These are phyloP conservation scores for Chelonia mydas DNA, from an alignment of 2,797 vertebrate species.

Conservation along the genomic window DNA sequence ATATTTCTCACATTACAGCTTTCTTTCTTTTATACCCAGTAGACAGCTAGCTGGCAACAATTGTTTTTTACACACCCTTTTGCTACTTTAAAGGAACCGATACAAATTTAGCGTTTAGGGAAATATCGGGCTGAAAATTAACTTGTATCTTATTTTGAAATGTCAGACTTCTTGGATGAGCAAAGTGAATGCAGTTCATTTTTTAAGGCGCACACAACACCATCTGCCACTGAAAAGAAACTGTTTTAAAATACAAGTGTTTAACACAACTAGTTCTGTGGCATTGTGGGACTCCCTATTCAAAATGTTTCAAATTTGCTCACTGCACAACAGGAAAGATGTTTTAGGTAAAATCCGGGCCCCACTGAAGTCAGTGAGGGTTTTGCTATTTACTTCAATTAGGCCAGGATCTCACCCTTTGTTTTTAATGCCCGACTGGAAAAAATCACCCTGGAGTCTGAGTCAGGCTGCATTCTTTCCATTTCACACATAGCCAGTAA, in stretches of 20 bases:
- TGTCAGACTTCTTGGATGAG: neutral
- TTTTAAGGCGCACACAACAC: neutral
- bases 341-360: neutral
- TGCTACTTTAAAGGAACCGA: neutral
- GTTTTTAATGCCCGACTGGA: neutral
- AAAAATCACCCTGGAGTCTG: neutral
- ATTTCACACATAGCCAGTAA: fast-evolving
- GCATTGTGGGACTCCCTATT: neutral
- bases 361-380: fast-evolving
- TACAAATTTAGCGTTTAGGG: neutral
- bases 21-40: neutral
- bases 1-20: neutral
- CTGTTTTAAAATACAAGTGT: neutral
- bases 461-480: fast-evolving
- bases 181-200: neutral
- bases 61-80: neutral
- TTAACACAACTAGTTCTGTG: neutral
- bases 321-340: neutral
- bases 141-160: neutral
- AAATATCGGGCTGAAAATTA: neutral
- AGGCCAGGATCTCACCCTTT: neutral
- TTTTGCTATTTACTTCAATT: neutral
- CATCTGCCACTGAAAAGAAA: fast-evolving
- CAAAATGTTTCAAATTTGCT: neutral
- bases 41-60: neutral